A percentile compares a stretch with the other conserved stretches of the same genome.
phyloP scores from a whole-genome alignment of 2,888 invertebrate species.

The Neoaliturus tenellus region DNA sequence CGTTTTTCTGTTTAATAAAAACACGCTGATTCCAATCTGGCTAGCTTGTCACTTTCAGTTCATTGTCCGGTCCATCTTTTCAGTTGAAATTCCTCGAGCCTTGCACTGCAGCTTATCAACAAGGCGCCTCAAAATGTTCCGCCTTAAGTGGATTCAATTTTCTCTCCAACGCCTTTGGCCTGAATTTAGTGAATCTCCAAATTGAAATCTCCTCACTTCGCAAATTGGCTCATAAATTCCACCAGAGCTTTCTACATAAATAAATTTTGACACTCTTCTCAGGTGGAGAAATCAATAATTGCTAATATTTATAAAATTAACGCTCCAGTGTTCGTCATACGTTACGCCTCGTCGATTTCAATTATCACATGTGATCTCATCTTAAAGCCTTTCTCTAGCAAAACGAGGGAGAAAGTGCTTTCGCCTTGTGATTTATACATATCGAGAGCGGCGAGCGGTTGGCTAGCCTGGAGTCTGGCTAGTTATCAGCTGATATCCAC shows the following conservation, averaged over 20 bases:
- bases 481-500: slow-evolving; percentile 19
- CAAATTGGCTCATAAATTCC: background rate
- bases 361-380: background rate
- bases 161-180: background rate
- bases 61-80: no score
- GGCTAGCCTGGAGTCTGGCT: background rate
- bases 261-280: background rate
- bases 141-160: background rate
- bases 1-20: no score
- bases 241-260: background rate
- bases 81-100: no score
- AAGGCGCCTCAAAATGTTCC: background rate
- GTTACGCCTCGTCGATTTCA: background rate
- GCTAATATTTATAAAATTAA: background rate
- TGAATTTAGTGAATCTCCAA: background rate
- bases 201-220: background rate
- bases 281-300: background rate
- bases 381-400: background rate
- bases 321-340: background rate
- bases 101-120: no score
- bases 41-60: no score
- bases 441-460: slow-evolving; percentile 22
- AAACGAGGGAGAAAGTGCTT: slow-evolving; percentile 23
- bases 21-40: no score
- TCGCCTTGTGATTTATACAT: slow-evolving; percentile 27